Evolutionary conservation across 2,888 invertebrate genomes (phyloP).

Genomic region (Tetrapedia diversipes): DNA sequence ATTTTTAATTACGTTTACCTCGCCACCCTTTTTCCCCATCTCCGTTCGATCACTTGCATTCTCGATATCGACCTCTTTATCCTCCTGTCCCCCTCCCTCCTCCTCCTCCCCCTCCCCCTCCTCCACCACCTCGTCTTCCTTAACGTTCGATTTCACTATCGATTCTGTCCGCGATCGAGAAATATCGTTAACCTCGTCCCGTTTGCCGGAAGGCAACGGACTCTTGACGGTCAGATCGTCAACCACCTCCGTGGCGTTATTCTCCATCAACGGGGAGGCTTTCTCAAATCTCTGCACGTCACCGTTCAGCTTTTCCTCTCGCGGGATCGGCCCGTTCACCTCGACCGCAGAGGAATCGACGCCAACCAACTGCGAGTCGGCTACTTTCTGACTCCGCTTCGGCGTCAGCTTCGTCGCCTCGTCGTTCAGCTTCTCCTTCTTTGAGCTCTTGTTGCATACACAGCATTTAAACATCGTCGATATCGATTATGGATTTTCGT

Average conservation of each 20-base stretch:
- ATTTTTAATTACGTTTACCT: slow-evolving; percentile 22
- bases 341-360: slow-evolving; percentile 49
- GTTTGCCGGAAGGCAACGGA: slow-evolving; percentile 52
- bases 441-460: slow-evolving; percentile 75
- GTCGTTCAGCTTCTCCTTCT: slow-evolving; percentile 69
- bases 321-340: slow-evolving; percentile 27
- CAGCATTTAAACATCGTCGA: slow-evolving; percentile 80
- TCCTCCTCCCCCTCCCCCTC: slow-evolving; percentile 1
- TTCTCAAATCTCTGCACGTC: slow-evolving; percentile 47
- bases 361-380: slow-evolving; percentile 25
- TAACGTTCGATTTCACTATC: slow-evolving; percentile 19
- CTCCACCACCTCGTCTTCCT: background rate
- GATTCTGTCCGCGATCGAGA: slow-evolving; percentile 30
- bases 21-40: background rate
- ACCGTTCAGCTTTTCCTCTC: slow-evolving; percentile 53
- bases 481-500: slow-evolving; percentile 59
- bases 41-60: slow-evolving; percentile 38
- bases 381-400: slow-evolving; percentile 39
- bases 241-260: slow-evolving; percentile 24
- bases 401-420: slow-evolving; percentile 54
- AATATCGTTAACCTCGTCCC: slow-evolving; percentile 36
- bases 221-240: slow-evolving; percentile 56
- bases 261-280: slow-evolving; percentile 47
- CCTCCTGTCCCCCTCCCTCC: background rate
- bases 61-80: background rate